Evolutionary conservation across 2,888 invertebrate genomes (phyloP).

Genomic region (Thera britannica): DNA sequence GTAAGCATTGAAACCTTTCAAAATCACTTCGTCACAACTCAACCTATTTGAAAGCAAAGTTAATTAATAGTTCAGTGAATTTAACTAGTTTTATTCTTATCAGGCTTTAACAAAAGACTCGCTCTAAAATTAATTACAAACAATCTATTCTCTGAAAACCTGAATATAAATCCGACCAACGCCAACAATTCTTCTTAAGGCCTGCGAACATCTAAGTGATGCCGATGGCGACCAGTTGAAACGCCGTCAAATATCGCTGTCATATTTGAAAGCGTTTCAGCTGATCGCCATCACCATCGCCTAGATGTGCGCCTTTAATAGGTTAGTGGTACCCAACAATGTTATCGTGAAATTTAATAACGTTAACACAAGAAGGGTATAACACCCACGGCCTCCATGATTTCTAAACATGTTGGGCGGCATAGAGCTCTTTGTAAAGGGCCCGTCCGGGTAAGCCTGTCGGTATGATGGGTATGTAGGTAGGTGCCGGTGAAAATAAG

Average conservation of each 20-base stretch:
- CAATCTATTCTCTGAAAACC: constrained; percentile 57
- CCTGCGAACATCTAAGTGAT: too few relatives aligned
- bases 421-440: neutral
- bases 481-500: too few relatives aligned
- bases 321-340: constrained; percentile 55
- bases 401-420: constrained; percentile 18
- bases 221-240: too few relatives aligned
- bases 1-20: neutral
- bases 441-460: too few relatives aligned
- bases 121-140: constrained; percentile 65
- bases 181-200: constrained; percentile 64
- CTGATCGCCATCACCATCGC: too few relatives aligned
- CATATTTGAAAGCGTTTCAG: too few relatives aligned
- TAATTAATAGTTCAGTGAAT: constrained; percentile 27
- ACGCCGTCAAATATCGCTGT: too few relatives aligned
- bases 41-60: constrained; percentile 23
- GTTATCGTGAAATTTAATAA: constrained; percentile 73
- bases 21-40: constrained; percentile 20
- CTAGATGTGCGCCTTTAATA: constrained; percentile 44
- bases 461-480: too few relatives aligned
- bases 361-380: constrained; percentile 55
- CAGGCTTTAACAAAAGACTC: constrained; percentile 37
- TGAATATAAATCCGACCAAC: constrained; percentile 60
- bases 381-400: constrained; percentile 42
- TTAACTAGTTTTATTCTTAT: constrained; percentile 43